Percentiles rank a stretch among this genome's conserved stretches.
Evolutionary conservation across 2,113 vertebrate species (phyloP).

Genomic region (Xerus inauris): DNA sequence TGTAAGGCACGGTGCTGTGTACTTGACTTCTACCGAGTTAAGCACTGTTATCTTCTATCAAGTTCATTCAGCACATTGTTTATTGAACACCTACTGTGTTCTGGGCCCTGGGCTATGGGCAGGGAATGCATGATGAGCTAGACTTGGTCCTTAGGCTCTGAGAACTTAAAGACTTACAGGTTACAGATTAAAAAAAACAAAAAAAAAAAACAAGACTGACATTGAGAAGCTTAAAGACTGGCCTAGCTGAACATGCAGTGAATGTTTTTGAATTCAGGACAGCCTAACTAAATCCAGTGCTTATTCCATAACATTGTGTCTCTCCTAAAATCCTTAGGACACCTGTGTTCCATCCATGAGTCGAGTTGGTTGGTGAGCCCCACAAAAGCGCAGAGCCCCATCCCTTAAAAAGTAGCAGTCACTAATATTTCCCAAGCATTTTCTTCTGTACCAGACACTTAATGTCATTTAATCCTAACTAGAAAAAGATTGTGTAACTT

Average conservation of each 20-base stretch:
- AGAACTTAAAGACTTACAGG: background rate
- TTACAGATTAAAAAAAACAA: background rate
- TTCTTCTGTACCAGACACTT: background rate
- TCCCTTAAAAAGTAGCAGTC: background rate
- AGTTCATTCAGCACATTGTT: background rate
- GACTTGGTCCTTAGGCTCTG: background rate
- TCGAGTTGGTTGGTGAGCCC: background rate
- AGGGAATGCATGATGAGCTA: background rate
- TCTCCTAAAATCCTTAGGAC: background rate
- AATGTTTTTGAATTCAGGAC: background rate
- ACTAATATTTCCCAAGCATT: background rate
- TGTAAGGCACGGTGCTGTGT: background rate
- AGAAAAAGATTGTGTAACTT: background rate
- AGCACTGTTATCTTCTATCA: background rate
- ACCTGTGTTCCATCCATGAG: background rate
- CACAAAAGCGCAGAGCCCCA: background rate
- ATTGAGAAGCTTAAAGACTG: background rate
- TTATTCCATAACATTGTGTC: background rate
- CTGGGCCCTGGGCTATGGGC: background rate
- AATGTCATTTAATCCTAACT: background rate
- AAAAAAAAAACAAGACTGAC: background rate
- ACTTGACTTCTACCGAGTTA: background rate
- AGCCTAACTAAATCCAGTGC: background rate
- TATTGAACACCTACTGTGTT: background rate
- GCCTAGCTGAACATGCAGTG: too few species aligned